A percentile compares a stretch with the other conserved stretches of the same genome.
Conservation (phyloP, 2,113 vertebrate species). For the Apaloderma vittatum region DNA sequence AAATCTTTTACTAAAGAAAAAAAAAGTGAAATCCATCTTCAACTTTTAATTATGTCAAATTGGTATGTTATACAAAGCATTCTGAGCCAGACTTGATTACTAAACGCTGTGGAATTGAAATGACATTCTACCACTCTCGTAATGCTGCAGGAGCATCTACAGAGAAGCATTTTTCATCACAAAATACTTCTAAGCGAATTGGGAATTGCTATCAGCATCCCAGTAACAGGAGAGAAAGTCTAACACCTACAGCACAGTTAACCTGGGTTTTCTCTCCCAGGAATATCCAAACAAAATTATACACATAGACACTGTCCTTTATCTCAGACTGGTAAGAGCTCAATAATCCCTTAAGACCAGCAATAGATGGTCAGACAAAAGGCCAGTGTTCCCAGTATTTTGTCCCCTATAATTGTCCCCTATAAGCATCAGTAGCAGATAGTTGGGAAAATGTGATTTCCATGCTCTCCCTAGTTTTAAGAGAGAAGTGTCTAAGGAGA, state of each 20-base stretch:
- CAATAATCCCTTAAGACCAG: not conserved
- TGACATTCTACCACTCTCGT: not conserved
- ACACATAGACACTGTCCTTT: not conserved
- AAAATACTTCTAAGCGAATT: not conserved
- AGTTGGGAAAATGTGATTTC: not conserved
- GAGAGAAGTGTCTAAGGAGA: not conserved
- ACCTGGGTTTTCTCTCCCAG: not conserved
- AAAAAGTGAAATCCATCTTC: not conserved
- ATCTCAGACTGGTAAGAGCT: not conserved
- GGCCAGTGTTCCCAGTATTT: not conserved
- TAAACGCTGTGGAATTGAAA: not conserved
- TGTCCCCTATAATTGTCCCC: not conserved
- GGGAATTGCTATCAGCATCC: not conserved
- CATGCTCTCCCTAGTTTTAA: not conserved
- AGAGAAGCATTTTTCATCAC: not conserved
- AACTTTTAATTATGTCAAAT: not conserved
- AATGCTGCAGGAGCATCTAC: not conserved
- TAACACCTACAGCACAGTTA: not conserved
- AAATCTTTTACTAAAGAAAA: not conserved
- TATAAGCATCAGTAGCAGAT: not conserved
- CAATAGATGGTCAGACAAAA: not conserved
- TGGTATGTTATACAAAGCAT: not conserved
- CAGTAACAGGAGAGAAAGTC: not conserved
- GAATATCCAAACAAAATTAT: not conserved
- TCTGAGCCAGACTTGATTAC: not conserved